phyloP scores from a whole-genome alignment of 2,113 vertebrate species.

The Phrynocephalus versicolor region DNA sequence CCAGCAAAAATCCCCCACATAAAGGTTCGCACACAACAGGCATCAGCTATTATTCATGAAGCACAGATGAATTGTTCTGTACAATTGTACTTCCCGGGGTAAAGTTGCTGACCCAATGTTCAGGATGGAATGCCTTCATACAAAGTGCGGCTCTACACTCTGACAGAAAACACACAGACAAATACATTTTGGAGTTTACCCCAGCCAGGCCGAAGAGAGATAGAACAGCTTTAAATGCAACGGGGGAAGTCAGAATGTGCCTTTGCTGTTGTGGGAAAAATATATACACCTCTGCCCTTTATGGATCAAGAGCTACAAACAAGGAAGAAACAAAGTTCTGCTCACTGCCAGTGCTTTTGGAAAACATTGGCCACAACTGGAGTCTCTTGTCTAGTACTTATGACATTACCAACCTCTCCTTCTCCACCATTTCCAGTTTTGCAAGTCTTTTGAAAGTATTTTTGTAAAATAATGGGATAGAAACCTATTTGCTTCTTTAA shows the following conservation, averaged over 20 bases:
- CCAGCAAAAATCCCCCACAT: neutral
- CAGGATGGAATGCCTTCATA: neutral
- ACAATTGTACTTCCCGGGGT: neutral
- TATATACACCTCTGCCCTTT: neutral
- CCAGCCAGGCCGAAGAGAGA: neutral
- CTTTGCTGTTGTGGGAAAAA: neutral
- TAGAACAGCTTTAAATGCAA: neutral
- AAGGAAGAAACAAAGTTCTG: neutral
- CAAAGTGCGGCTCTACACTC: neutral
- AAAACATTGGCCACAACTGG: neutral
- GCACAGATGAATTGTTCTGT: conserved; percentile 5
- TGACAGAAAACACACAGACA: neutral
- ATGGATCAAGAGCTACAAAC: neutral
- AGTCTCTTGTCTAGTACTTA: neutral
- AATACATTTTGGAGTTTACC: neutral
- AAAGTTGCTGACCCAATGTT: neutral
- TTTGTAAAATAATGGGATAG: neutral
- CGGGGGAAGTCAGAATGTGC: neutral
- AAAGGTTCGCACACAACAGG: neutral
- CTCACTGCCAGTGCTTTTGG: neutral
- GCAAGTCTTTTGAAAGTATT: neutral
- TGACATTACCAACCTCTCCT: neutral
- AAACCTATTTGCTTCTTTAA: too few relatives aligned
- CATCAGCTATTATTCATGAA: neutral
- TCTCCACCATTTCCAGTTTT: too few relatives aligned